Base-by-base conservation (phyloP, 2,797 vertebrate genomes). In the Molossus alvarezi region DNA sequence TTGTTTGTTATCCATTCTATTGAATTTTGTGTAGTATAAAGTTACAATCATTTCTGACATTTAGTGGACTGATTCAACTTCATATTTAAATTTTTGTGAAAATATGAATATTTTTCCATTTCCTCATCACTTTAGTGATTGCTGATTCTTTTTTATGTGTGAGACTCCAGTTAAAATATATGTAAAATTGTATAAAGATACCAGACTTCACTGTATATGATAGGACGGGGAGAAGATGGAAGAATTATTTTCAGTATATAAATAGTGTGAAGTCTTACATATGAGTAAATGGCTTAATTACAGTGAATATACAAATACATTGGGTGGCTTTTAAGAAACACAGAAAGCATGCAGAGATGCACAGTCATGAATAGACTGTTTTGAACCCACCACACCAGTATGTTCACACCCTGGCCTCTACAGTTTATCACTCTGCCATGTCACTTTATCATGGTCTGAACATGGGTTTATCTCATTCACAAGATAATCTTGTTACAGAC, bases 401-500 rank as follows among this genome's bases (percentile, higher is more conserved):
- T 72, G 2, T 86, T 97, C 57, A 62, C 25, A 88, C 3, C 3
- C 89, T 98, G 97, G 65, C 37, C 67, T 96, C 60, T 60, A 18
- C 62, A 76, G 91, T 96, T 98, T 97, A 93, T 97, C 93, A 87
- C 9, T 65, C 82, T 92, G 75, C 48, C 80, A 41, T 33, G 60
- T 60, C 95, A 48, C 94, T 98, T 97, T 95, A 92, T 97, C 85
- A 86, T 17, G 29, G 69, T 89, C 76, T 10, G 96, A 95, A 95
- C 9, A 41, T 90, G 91, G 80, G 27, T 96, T 97, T 97, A n/a
- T 95, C 67, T 97, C 87, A 97, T 84, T 96, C 0, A 0, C 0
- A 25, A 97, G 75, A 97, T 96, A 97, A 97, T 97, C 93, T 97
- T 97, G 55, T 97, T 98, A 92, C 82, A 95, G 96, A 96, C 4